phyloP scores from a whole-genome alignment of 2,888 invertebrate genomes.

The Lithosia quadra region DNA sequence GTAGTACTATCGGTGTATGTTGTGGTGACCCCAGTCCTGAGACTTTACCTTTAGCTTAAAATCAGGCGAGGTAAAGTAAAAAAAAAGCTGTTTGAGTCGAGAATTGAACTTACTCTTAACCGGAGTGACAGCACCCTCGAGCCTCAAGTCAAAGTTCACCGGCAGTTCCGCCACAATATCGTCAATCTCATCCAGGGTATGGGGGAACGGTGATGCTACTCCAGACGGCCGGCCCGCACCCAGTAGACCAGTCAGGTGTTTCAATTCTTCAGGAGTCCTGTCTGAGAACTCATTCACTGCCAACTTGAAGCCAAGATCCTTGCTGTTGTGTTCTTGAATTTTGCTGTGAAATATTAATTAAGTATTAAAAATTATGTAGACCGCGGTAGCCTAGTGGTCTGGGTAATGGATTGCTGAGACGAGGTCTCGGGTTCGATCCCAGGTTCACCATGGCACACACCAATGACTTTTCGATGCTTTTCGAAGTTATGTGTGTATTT shows the following conservation, averaged over 20 bases:
- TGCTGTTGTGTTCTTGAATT: slow-evolving; percentile 57
- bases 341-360: slow-evolving; percentile 39
- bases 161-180: slow-evolving; percentile 52
- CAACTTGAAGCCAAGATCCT: slow-evolving; percentile 58
- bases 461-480: no score
- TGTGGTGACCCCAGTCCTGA: no score
- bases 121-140: slow-evolving; percentile 57
- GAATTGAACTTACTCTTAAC: slow-evolving; percentile 54
- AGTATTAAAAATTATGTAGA: no score
- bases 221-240: slow-evolving; percentile 24
- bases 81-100: no score
- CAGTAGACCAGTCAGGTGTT: slow-evolving; percentile 46
- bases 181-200: slow-evolving; percentile 46
- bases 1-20: no score
- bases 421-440: no score
- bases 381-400: no score
- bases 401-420: no score
- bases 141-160: slow-evolving; percentile 56
- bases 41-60: no score
- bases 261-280: slow-evolving; percentile 52
- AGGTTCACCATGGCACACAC: no score
- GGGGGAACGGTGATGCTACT: slow-evolving; percentile 48
- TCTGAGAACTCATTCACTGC: slow-evolving; percentile 65
- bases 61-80: no score
- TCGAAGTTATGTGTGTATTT: no score